Evolutionary conservation across 92 coral and sea anemone genomes (phyloP), one percentile per base, ranked within the genome.

Genomic region (Epizoanthus rinbou): DNA sequence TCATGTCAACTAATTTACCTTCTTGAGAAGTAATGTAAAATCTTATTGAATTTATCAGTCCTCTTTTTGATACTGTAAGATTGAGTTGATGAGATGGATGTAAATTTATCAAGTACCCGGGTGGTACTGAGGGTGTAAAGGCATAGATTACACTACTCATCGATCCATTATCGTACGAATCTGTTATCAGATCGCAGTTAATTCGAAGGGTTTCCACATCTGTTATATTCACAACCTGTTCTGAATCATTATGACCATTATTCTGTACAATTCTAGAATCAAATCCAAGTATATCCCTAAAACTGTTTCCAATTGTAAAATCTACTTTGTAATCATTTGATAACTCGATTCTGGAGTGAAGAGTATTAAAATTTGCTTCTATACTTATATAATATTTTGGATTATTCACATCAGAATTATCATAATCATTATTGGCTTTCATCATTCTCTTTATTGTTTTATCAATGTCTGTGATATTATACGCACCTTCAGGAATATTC

Each of bases 321-420:
- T 79, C 84, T 10, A 79, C 84, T 62, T 62, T 79, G 35, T 79
- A 79, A 9, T 57, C 84, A 25, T 79, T 63, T 79, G 31, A 22
- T 31, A 79, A 43, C 84, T 79, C 73, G 16, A 79, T 28, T 10
- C 16, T 79, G 0, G 73, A 58, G 18, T 28, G 60, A 24, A 50
- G 28, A 16, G 84, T 79, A 62, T 79, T 79, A 25, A 9, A 79
- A 79, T 43, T 43, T 0, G 50, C 50, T 43, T 43, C 11, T 5
- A 43, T 6, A 2, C 1, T 0, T 0, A 43, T 6, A 6, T 6
- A 43, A 9, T 43, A 43, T 5, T 43, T 43, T 43, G 50, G 50
- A 43, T 43, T 6, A 7, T 43, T 10, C 9, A 10, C 10, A 43
- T 43, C 50, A 6, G 50, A 7, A 43, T 43, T 7, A 43, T 43